Evolutionary conservation across 2,113 vertebrate genomes (phyloP).

Genomic region (Neogale vison): DNA sequence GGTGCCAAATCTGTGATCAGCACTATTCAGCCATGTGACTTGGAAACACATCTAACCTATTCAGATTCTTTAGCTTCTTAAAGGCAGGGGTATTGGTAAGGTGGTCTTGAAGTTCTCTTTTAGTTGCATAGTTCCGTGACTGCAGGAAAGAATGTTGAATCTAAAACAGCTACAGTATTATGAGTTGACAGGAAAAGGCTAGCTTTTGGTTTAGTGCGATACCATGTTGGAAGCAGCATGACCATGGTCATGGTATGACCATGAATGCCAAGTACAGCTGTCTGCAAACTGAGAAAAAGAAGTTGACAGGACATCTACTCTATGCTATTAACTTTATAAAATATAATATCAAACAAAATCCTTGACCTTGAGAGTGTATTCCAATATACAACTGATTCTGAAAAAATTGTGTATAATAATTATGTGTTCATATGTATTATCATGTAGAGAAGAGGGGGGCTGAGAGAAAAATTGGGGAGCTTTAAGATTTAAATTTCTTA

Average conservation of each 20-base stretch:
- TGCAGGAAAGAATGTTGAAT: neutral
- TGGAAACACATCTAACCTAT: neutral
- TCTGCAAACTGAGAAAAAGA: conserved; percentile 16
- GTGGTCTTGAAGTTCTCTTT: neutral
- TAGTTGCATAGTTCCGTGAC: neutral
- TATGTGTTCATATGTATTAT: neutral
- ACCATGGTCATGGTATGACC: no score
- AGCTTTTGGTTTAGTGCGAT: neutral
- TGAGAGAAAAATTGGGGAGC: neutral
- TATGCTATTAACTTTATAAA: neutral
- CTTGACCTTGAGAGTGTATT: neutral
- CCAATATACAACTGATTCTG: neutral
- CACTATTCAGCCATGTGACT: neutral
- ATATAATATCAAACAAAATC: neutral
- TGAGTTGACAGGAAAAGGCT: neutral
- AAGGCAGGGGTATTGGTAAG: neutral
- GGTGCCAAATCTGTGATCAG: neutral
- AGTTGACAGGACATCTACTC: neutral
- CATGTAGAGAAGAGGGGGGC: no score
- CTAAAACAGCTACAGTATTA: neutral
- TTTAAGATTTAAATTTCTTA: conserved; percentile 19
- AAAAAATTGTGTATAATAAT: neutral
- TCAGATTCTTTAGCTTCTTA: neutral
- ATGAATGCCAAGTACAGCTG: neutral
- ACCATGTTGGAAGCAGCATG: neutral